These are phyloP conservation scores for Hyperopisus bebe DNA, from an alignment of 2,113 vertebrate genomes.

Conservation along the genomic window DNA sequence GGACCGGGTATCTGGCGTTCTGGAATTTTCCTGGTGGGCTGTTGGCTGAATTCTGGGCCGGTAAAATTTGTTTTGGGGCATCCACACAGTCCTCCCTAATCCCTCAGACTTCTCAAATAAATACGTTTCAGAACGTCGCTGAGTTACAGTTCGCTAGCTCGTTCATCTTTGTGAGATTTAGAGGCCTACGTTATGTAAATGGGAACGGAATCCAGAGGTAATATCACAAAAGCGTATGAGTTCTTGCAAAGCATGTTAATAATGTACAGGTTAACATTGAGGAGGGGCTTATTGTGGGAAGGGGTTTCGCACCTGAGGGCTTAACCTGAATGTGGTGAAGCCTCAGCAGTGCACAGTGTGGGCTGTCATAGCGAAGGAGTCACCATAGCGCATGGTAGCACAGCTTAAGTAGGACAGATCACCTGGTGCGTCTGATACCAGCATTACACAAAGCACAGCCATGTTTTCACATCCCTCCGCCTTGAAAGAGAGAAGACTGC, in stretches of 20 bases:
- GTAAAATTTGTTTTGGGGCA: not conserved
- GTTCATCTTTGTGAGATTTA: not conserved
- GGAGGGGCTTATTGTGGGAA: not conserved
- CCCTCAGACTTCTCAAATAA: not conserved
- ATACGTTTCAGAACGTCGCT: not conserved
- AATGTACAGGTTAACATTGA: not conserved
- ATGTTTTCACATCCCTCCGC: not conserved
- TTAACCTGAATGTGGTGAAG: not conserved
- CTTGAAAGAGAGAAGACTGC: not conserved
- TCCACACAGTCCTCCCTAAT: not conserved
- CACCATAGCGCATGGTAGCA: not conserved
- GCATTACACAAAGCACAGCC: not conserved
- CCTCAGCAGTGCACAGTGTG: not conserved
- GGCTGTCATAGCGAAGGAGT: not conserved
- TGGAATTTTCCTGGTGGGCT: not conserved
- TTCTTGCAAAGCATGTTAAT: not conserved
- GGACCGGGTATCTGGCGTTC: not conserved
- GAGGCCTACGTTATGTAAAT: not conserved
- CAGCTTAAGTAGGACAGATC: not conserved
- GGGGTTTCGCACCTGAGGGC: not conserved
- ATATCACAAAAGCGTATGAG: not conserved
- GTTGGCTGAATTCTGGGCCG: not conserved
- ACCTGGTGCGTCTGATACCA: not conserved
- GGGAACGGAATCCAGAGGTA: not conserved
- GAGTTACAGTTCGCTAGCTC: not conserved